phyloP scores from a whole-genome alignment of 2,888 invertebrate species.

The Macrosiphum euphorbiae region DNA sequence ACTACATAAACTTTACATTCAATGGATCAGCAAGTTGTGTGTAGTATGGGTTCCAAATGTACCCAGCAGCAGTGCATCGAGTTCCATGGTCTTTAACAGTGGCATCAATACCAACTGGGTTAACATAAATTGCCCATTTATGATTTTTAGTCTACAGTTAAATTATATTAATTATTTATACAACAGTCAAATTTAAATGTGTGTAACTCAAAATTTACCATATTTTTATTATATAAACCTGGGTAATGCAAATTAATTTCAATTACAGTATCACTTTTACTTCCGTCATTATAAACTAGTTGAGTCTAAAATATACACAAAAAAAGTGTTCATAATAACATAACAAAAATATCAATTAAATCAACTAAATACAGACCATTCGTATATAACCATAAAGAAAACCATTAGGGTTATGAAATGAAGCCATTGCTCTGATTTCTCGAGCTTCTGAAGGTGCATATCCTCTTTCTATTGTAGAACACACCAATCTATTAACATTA shows the following conservation, averaged over 20 bases:
- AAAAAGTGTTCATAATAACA: constrained; percentile 9
- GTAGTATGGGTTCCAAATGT: constrained; percentile 91
- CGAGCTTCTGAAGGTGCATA: constrained; percentile 89
- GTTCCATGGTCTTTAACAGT: constrained; percentile 83
- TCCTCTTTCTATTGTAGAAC: constrained; percentile 87
- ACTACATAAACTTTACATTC: constrained; percentile 83
- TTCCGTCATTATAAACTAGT: constrained; percentile 87
- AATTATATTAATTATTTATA: constrained; percentile 4
- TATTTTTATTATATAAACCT: constrained; percentile 85
- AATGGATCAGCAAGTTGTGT: constrained; percentile 91
- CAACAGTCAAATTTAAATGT: background rate
- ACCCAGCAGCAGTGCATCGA: constrained; percentile 91
- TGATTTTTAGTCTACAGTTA: constrained; percentile 81
- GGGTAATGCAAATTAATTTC: constrained; percentile 91
- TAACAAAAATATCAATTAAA: constrained; percentile 33
- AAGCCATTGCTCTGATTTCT: constrained; percentile 88
- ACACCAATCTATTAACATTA: constrained; percentile 78
- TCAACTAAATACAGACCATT: constrained; percentile 74
- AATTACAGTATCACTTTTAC: constrained; percentile 89
- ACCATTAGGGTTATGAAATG: constrained; percentile 90
- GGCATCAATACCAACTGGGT: constrained; percentile 92
- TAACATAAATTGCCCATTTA: constrained; percentile 92
- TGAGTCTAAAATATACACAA: constrained; percentile 77
- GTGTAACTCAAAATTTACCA: constrained; percentile 73
- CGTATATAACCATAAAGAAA: constrained; percentile 88